phyloP scores from a whole-genome alignment of 1,140 invertebrate genomes.

The Rhagoletis zephyria region DNA sequence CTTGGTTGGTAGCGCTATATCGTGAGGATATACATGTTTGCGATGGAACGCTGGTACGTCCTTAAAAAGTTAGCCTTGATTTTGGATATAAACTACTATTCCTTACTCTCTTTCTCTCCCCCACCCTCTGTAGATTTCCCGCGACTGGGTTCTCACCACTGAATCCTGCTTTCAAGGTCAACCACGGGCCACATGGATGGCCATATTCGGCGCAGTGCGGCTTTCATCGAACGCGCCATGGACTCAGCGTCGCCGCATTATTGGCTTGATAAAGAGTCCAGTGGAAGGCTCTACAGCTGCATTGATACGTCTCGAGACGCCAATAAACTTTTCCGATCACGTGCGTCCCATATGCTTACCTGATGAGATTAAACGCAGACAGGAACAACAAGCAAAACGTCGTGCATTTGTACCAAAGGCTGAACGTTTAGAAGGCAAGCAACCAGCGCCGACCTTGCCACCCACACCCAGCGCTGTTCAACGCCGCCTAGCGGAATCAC shows the following conservation, averaged over 20 bases:
- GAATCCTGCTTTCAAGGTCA: slow-evolving; percentile 92
- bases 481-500: slow-evolving; percentile 64
- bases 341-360: slow-evolving; percentile 87
- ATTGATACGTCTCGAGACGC: slow-evolving; percentile 84
- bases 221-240: slow-evolving; percentile 85
- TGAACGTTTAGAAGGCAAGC: slow-evolving; percentile 62
- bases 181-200: slow-evolving; percentile 88
- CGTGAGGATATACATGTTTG: slow-evolving; percentile 89
- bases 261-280: slow-evolving; percentile 89
- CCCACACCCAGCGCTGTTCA: slow-evolving; percentile 50
- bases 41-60: slow-evolving; percentile 83
- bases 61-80: not conserved
- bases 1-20: slow-evolving; percentile 88
- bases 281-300: slow-evolving; percentile 89
- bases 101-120: not conserved
- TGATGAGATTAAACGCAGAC: slow-evolving; percentile 69
- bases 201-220: slow-evolving; percentile 83
- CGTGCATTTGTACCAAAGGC: slow-evolving; percentile 67
- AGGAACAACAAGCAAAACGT: slow-evolving; percentile 64
- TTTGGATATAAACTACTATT: not conserved
- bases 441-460: not conserved
- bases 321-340: slow-evolving; percentile 85
- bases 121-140: slow-evolving; percentile 73
- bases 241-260: slow-evolving; percentile 87
- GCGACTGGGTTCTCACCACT: slow-evolving; percentile 88